Conservation (phyloP, 1,140 invertebrate genomes). For the Trichonephila inaurata region DNA sequence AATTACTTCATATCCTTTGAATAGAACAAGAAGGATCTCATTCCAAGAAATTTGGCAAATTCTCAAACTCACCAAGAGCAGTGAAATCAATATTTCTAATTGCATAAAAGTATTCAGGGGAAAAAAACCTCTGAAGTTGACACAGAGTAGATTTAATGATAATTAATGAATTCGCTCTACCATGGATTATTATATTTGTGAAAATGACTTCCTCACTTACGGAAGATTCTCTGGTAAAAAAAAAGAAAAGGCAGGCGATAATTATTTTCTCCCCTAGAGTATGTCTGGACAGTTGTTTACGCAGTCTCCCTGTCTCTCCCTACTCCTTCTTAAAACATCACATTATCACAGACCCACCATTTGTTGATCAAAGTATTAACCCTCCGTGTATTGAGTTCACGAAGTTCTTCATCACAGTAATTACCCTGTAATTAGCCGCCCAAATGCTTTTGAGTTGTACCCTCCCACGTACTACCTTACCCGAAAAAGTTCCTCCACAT, state of each 20-base stretch:
- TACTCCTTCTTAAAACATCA: conserved; percentile 37
- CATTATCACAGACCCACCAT: conserved; percentile 49
- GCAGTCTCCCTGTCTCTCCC: not conserved
- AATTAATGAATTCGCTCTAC: not conserved
- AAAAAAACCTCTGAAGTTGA: not conserved
- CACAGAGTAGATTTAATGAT: not conserved
- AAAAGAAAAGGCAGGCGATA: not conserved
- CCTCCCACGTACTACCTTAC: not conserved
- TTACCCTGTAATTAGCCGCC: conserved; percentile 49
- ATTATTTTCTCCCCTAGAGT: conserved; percentile 31
- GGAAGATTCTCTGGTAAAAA: no score
- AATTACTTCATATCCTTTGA: not conserved
- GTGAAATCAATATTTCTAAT: not conserved
- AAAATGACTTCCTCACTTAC: conserved; percentile 4
- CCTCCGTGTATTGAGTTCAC: not conserved
- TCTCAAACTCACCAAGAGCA: not conserved
- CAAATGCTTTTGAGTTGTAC: not conserved
- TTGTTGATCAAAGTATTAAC: conserved; percentile 58
- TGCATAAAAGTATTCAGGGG: not conserved
- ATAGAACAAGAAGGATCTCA: not conserved
- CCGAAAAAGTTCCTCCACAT: conserved; percentile 12
- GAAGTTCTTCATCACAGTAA: conserved; percentile 48
- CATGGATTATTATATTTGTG: not conserved
- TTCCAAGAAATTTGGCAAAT: not conserved
- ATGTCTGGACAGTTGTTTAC: conserved; percentile 47